Conservation (phyloP, 2,113 vertebrate genomes). For the Cynopterus brachyotis region DNA sequence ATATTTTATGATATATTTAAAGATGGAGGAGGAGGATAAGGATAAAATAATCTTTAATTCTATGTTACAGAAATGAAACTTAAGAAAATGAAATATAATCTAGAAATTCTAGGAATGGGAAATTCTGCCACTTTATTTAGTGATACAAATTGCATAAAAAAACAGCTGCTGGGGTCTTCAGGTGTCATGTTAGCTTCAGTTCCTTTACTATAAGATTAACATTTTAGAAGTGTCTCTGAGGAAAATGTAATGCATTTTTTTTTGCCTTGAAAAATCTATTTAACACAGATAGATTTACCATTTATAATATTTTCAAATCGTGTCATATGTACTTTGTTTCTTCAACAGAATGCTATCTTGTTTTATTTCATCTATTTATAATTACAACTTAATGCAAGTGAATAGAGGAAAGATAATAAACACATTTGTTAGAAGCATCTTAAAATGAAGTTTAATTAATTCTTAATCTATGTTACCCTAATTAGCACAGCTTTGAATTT, state of each 20-base stretch:
- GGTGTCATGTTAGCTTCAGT: not conserved
- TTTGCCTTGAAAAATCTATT: conserved; percentile 9
- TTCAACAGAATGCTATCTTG: conserved; percentile 10
- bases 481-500: conserved; percentile 14
- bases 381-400: not conserved
- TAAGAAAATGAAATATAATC: not conserved
- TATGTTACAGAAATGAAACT: not conserved
- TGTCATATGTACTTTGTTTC: not conserved
- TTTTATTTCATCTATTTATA: conserved; percentile 48
- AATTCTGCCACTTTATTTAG: not conserved
- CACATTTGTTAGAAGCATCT: conserved; percentile 34
- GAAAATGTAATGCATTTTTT: not conserved
- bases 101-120: not conserved
- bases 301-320: conserved; percentile 30
- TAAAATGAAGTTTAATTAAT: conserved; percentile 57
- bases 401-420: conserved; percentile 16
- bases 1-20: not conserved
- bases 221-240: not conserved
- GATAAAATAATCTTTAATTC: not conserved
- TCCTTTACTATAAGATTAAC: not conserved
- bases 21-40: not conserved
- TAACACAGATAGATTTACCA: not conserved
- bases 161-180: not conserved
- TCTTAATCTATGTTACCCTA: not conserved
- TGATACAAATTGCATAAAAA: not conserved